phyloP scores from a whole-genome alignment of 2,113 vertebrate genomes.

The Riparia riparia region DNA sequence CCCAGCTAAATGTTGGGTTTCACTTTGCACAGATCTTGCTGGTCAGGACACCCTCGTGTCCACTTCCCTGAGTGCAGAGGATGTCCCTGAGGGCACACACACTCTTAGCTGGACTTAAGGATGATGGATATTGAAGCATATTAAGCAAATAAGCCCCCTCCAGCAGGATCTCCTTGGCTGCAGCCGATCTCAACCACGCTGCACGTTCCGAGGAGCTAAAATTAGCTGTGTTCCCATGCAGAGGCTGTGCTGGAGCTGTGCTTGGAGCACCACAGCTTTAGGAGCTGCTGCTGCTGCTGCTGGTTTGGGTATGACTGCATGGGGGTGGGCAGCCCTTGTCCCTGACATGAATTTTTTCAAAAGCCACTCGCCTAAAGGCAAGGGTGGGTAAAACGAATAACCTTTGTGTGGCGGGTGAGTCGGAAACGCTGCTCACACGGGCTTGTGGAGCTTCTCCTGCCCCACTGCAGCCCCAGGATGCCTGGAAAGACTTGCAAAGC shows the following conservation, averaged over 20 bases:
- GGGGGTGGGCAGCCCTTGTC: background rate
- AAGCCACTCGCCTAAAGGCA: background rate
- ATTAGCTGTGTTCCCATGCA: background rate
- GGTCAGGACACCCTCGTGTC: background rate
- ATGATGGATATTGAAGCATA: background rate
- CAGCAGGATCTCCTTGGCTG: background rate
- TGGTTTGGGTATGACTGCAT: background rate
- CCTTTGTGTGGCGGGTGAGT: background rate
- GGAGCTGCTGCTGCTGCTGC: background rate
- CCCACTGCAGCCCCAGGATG: background rate
- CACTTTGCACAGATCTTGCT: background rate
- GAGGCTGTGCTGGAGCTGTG: background rate
- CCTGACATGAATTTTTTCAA: background rate
- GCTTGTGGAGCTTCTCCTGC: background rate
- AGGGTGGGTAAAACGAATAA: background rate
- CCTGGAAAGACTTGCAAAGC: background rate
- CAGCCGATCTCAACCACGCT: background rate
- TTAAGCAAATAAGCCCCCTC: background rate
- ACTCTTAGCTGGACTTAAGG: background rate
- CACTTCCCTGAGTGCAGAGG: background rate
- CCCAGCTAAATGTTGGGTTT: background rate
- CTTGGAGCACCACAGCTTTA: accelerated
- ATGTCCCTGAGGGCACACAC: background rate
- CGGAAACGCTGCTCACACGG: background rate
- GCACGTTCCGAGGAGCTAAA: background rate